Evolutionary conservation across 2,888 invertebrate species (phyloP).

Genomic region (Drosophila bunnanda): DNA sequence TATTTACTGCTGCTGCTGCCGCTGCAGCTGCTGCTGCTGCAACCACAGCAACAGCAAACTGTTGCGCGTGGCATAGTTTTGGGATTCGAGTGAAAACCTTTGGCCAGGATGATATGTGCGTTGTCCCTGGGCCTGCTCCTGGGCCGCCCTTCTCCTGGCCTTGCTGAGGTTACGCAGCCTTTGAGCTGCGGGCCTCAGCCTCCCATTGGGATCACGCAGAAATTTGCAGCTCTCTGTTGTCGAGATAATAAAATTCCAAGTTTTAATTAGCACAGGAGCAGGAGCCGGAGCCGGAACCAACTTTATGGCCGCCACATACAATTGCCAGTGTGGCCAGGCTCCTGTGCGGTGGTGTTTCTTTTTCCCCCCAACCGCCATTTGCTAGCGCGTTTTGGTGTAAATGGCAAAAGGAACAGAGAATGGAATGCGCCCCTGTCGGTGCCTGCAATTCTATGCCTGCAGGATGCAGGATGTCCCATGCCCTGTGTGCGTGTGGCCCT

Average conservation of each 20-base stretch:
- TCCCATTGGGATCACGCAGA: conserved; percentile 11
- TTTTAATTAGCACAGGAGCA: conserved; percentile 17
- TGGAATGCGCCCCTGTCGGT: background rate
- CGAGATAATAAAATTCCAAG: conserved; percentile 27
- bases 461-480: conserved; percentile 14
- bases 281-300: background rate
- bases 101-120: conserved; percentile 3
- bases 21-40: background rate
- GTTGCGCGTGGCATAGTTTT: conserved; percentile 8
- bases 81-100: conserved; percentile 1
- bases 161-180: background rate
- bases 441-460: conserved; percentile 9
- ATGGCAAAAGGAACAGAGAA: background rate
- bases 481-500: conserved; percentile 11
- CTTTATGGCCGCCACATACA: conserved; percentile 24
- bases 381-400: background rate
- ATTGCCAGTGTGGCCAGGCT: conserved; percentile 5
- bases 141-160: background rate
- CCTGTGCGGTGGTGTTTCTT: background rate
- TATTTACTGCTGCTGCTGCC: background rate
- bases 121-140: background rate
- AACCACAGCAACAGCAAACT: conserved; percentile 1
- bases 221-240: conserved; percentile 21
- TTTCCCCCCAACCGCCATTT: background rate
- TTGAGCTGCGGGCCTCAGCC: background rate